Conservation (phyloP, 1,140 invertebrate species). For the Pseudobourletiella spinata region DNA sequence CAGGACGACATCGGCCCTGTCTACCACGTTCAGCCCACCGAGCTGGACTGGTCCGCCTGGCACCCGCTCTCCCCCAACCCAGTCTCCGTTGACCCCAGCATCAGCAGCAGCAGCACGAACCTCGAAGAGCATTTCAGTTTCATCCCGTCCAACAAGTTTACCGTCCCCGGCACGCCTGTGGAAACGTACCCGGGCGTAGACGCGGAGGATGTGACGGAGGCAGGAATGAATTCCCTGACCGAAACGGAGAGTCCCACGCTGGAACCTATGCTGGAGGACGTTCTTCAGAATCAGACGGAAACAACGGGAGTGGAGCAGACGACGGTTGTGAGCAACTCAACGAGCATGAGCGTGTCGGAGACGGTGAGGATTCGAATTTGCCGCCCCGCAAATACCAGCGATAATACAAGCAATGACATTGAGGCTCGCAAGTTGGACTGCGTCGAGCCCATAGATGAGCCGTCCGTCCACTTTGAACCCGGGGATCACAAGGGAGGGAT, state of each 20-base stretch:
- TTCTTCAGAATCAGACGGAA: neutral
- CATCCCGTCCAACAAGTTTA: neutral
- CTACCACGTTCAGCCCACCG: neutral
- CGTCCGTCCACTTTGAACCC: neutral
- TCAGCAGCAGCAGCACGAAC: too few species aligned
- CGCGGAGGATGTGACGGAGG: neutral
- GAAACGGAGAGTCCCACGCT: neutral
- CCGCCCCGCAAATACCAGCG: neutral
- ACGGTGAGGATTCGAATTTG: slow-evolving; percentile 14
- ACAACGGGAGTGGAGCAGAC: neutral
- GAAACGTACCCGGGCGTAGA: neutral
- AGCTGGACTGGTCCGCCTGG: slow-evolving; percentile 5
- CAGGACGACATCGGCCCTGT: neutral
- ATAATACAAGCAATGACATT: neutral
- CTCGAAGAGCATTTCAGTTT: too few species aligned
- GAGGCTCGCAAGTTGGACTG: neutral
- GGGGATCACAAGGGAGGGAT: neutral
- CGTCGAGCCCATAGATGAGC: neutral
- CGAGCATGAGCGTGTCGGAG: neutral
- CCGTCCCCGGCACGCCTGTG: neutral
- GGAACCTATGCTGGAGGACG: neutral
- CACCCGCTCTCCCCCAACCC: neutral
- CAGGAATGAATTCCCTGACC: neutral
- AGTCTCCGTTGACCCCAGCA: neutral
- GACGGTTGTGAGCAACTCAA: neutral